A percentile compares a stretch with the other conserved stretches of the same genome.
Conservation (phyloP, 2,797 vertebrate species). For the Lacerta viridis region DNA sequence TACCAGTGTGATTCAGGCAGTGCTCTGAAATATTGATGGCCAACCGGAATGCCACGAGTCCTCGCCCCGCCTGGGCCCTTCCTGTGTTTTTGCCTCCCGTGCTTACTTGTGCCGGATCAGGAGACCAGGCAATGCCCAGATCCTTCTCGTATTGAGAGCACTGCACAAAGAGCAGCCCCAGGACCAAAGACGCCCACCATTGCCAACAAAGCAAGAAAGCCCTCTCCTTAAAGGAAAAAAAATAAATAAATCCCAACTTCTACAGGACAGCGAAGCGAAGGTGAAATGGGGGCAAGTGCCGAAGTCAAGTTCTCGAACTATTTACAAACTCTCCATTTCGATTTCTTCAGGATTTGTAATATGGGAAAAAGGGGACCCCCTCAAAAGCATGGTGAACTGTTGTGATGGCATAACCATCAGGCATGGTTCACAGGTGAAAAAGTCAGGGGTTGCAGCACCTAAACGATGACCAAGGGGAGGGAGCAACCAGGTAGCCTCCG, state of each 20-base stretch:
- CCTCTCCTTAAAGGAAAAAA: conserved; percentile 40
- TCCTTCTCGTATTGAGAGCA: background rate
- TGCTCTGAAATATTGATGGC: background rate
- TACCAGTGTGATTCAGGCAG: background rate
- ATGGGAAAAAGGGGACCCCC: conserved; percentile 40
- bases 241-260: background rate
- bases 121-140: background rate
- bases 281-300: conserved; percentile 44
- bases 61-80: background rate
- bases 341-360: conserved; percentile 47
- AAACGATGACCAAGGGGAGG: background rate
- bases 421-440: background rate
- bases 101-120: background rate
- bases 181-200: background rate
- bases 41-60: background rate
- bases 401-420: conserved; percentile 58
- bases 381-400: conserved; percentile 40
- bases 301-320: conserved; percentile 71
- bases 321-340: conserved; percentile 54
- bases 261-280: conserved; percentile 35
- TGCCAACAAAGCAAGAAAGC: conserved; percentile 33
- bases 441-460: no score
- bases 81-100: background rate
- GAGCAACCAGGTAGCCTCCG: background rate
- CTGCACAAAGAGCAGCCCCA: background rate